Percentiles rank a stretch among this genome's conserved stretches.
phyloP scores from a whole-genome alignment of 2,113 vertebrate species.

The Rhineura floridana region DNA sequence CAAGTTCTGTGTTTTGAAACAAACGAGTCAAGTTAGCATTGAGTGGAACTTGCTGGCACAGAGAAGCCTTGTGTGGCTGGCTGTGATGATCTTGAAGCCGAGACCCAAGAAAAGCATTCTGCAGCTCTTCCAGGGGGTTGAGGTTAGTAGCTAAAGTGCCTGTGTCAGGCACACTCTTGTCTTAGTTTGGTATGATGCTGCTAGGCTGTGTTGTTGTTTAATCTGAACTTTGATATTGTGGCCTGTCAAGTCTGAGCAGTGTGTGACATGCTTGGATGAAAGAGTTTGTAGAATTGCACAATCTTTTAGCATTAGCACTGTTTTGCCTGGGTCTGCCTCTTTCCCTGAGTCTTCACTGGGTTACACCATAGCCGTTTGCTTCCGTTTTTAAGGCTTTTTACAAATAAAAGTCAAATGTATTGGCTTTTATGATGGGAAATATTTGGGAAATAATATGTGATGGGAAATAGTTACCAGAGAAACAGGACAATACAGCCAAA shows the following conservation, averaged over 20 bases:
- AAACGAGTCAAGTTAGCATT: accelerated
- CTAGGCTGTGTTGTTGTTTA: accelerated
- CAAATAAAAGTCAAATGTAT: too few relatives aligned
- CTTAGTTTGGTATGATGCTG: background rate
- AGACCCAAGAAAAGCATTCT: slow-evolving; percentile 20
- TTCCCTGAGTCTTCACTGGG: background rate
- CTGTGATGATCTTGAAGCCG: accelerated
- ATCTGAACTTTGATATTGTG: background rate
- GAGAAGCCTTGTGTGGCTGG: accelerated
- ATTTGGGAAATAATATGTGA: too few relatives aligned
- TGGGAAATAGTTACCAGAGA: too few relatives aligned
- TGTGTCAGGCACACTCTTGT: background rate
- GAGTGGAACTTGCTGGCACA: background rate
- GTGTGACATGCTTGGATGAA: background rate
- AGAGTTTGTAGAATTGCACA: background rate
- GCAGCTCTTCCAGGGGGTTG: slow-evolving; percentile 5
- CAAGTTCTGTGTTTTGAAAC: accelerated
- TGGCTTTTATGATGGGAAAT: too few relatives aligned
- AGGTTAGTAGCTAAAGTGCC: background rate
- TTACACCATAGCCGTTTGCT: too few relatives aligned
- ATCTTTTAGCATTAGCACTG: background rate
- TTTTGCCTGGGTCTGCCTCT: background rate
- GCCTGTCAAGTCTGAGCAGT: too few relatives aligned
- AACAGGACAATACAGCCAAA: too few relatives aligned
- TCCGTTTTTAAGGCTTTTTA: too few relatives aligned